A percentile compares a stretch with the other conserved stretches of the same genome.
Conservation (phyloP, 2,113 vertebrate species). For the Scophthalmus maximus region DNA sequence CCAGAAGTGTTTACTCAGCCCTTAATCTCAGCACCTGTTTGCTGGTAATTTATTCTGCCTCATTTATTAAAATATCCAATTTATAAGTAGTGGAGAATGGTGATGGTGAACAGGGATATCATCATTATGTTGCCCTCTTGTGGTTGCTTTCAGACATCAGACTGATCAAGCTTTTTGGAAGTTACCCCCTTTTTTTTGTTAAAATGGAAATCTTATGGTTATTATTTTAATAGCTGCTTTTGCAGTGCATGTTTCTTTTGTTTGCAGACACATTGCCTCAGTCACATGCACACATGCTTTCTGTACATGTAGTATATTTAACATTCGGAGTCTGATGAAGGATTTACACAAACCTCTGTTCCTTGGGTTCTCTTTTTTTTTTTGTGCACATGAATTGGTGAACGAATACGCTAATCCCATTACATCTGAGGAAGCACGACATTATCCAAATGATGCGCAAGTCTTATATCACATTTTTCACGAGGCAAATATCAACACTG, state of each 20-base stretch:
- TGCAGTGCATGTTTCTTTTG: not conserved
- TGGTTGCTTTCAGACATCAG: slow-evolving; percentile 46
- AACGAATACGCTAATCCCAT: no score
- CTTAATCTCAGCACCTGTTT: slow-evolving; percentile 46
- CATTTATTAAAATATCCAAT: slow-evolving; percentile 47
- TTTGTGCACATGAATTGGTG: no score
- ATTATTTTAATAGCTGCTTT: not conserved
- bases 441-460: slow-evolving; percentile 10
- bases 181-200: not conserved
- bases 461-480: slow-evolving; percentile 3
- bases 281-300: not conserved
- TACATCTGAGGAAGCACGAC: not conserved
- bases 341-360: slow-evolving; percentile 1
- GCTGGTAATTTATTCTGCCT: slow-evolving; percentile 44
- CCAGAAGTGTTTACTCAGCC: slow-evolving; percentile 32
- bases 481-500: no score
- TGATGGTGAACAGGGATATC: slow-evolving; percentile 24
- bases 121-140: slow-evolving; percentile 55
- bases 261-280: not conserved
- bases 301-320: not conserved
- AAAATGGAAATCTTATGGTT: not conserved
- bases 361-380: not conserved
- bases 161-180: slow-evolving; percentile 5
- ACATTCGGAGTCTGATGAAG: not conserved
- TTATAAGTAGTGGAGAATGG: slow-evolving; percentile 23